These are phyloP conservation scores for Poecilia velifera DNA, from an alignment of 2,797 vertebrate genomes.

Conservation along the genomic window DNA sequence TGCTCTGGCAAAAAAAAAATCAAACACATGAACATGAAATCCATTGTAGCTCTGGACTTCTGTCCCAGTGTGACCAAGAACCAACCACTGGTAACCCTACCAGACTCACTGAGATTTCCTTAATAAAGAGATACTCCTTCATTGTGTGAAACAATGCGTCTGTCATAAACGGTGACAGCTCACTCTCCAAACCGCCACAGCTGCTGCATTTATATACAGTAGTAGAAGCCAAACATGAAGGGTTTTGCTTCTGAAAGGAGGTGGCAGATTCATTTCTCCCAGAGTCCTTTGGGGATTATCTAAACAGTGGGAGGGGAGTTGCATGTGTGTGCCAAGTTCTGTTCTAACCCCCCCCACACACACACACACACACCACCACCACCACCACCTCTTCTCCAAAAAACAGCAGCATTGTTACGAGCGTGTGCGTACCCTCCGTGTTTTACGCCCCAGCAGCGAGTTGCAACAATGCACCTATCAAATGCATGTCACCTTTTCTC, in stretches of 20 bases:
- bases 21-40: not conserved
- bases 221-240: not conserved
- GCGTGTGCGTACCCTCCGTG: not conserved
- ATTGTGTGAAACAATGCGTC: conserved; percentile 13
- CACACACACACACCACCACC: not conserved
- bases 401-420: conserved; percentile 37
- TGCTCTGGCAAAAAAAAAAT: not conserved
- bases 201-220: not conserved
- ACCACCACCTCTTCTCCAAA: conserved; percentile 24
- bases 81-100: not conserved
- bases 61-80: not conserved
- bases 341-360: not conserved
- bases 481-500: conserved; percentile 24
- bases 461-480: not conserved
- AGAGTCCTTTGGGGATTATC: conserved; percentile 43
- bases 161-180: conserved; percentile 36
- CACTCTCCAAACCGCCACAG: conserved; percentile 3
- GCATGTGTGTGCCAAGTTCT: conserved; percentile 10
- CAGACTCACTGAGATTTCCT: conserved; percentile 10
- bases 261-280: conserved; percentile 23
- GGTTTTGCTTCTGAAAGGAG: conserved; percentile 9
- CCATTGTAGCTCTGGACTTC: not conserved
- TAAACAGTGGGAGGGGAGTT: conserved; percentile 29
- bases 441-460: conserved; percentile 32
- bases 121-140: conserved; percentile 36